Evolutionary conservation across 2,797 vertebrate species (phyloP), one percentile per base, ranked within the genome.

Genomic region (Hippoglossus hippoglossus): DNA sequence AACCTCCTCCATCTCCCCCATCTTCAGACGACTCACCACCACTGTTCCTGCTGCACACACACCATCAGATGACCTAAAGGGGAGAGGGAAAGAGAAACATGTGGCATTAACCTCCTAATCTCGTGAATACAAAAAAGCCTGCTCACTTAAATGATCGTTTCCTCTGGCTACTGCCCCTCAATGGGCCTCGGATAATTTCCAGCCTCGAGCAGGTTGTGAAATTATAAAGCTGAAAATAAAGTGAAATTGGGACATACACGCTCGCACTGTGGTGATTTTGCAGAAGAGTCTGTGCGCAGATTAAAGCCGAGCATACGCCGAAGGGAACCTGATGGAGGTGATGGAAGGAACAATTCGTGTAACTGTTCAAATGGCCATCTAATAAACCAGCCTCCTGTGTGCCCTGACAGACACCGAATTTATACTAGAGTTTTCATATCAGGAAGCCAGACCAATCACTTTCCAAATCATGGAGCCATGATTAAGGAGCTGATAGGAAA

Each of bases 1-100:
- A 4, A 93, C 96, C 71, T 97, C 96, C 82, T 98, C 96, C 56
- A 96, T 96, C 92, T 99, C 96, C 63, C 97, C 96, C 97, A 98
- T 99, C 93, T 95, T 98, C 94, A 98, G 83, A 63, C 95, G 94
- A 81, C 91, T 96, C 90, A 99, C 95, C 93, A 98, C 95, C 93
- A 98, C 96, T 64, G 95, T 95, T 77, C 97, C 97, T 59, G 96
- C 95, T 69, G 95, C 80, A 63, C 95, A 95, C 82, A 95, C 96
- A 96, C 97, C 97, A 97, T 98, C 96, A 83, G 96, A 95, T 63
- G 96, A 95, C 89, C 97, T 99, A 19, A 75, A 77, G n/a, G 9
- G 60, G 12, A 36, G 18, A 74, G 49, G 65, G 7, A 25, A 13
- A 53, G 26, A 63, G 21, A 61, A 28, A 53, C 10, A 52, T 21